phyloP scores from a whole-genome alignment of 2,888 invertebrate genomes.

The Catocala nupta region DNA sequence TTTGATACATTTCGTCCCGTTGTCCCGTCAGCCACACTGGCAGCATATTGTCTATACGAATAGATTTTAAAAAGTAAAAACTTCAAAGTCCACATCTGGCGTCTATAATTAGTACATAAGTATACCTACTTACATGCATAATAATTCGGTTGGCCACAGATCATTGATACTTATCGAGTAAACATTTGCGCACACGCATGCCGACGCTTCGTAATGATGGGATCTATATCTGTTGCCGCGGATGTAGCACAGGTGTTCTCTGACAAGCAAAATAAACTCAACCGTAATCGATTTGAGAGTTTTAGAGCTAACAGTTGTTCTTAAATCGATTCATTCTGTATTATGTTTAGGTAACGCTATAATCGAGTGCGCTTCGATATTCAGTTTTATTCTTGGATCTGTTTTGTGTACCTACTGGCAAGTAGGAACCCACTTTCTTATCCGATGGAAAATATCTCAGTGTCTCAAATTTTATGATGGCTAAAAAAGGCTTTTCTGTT shows the following conservation, averaged over 20 bases:
- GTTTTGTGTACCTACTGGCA: constrained; percentile 41
- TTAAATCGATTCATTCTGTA: constrained; percentile 65
- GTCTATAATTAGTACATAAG: constrained; percentile 45
- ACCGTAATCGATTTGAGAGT: constrained; percentile 80
- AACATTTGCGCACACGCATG: constrained; percentile 58
- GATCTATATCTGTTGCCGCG: constrained; percentile 80
- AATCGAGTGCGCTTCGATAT: constrained; percentile 63
- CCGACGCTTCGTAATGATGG: constrained; percentile 68
- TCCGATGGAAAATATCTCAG: constrained; percentile 6
- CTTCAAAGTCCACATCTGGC: constrained; percentile 49
- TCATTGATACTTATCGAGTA: constrained; percentile 67
- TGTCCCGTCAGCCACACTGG: not conserved
- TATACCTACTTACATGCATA: constrained; percentile 52
- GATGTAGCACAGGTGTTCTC: constrained; percentile 78
- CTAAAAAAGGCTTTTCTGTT: no score
- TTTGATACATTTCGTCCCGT: no score
- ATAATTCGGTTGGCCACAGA: constrained; percentile 61
- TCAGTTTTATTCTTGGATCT: constrained; percentile 56
- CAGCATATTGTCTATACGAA: constrained; percentile 4
- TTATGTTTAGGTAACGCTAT: constrained; percentile 66
- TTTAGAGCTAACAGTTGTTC: constrained; percentile 75
- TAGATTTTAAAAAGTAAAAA: constrained; percentile 30
- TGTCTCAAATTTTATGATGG: no score
- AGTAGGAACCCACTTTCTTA: constrained; percentile 24
- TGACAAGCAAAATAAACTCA: constrained; percentile 84